Evolutionary conservation across 2,113 vertebrate species (phyloP).

Genomic region (Ivindomyrus marchei): DNA sequence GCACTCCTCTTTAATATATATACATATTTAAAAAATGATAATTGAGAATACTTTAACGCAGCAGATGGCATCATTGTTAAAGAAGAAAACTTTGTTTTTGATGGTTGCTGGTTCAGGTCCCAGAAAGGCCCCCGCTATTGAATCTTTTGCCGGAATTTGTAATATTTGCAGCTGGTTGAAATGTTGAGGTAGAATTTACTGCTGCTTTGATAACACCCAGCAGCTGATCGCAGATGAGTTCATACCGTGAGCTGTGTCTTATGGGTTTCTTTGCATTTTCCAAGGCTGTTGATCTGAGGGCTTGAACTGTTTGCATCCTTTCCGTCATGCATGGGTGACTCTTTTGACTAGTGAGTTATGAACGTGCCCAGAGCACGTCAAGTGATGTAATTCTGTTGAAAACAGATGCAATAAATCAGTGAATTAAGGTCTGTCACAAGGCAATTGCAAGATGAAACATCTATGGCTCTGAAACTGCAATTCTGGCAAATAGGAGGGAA

Average conservation of each 20-base stretch:
- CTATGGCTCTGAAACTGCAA: neutral
- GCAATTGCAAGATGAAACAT: neutral
- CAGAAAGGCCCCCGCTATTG: neutral
- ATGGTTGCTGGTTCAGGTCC: neutral
- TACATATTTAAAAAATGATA: neutral
- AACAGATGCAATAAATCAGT: slow-evolving; percentile 4
- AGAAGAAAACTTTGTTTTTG: neutral
- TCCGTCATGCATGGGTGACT: neutral
- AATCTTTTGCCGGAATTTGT: neutral
- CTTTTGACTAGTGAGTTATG: slow-evolving; percentile 2
- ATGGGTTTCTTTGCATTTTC: neutral
- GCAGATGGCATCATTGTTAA: neutral
- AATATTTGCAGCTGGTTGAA: neutral
- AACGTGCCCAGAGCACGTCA: neutral
- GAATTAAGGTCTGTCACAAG: slow-evolving; percentile 6
- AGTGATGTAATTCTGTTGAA: slow-evolving; percentile 19
- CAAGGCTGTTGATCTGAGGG: neutral
- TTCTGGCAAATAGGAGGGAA: neutral
- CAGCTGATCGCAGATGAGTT: neutral
- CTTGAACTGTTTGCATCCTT: neutral
- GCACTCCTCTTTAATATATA: neutral
- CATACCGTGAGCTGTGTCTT: neutral
- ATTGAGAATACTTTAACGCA: neutral
- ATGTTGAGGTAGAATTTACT: neutral
- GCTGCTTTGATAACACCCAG: neutral